Evolutionary conservation across 23 tunicate genomes (phyloP), one percentile per base, ranked within the genome.

Genomic region (Aplidium turbinatum): DNA sequence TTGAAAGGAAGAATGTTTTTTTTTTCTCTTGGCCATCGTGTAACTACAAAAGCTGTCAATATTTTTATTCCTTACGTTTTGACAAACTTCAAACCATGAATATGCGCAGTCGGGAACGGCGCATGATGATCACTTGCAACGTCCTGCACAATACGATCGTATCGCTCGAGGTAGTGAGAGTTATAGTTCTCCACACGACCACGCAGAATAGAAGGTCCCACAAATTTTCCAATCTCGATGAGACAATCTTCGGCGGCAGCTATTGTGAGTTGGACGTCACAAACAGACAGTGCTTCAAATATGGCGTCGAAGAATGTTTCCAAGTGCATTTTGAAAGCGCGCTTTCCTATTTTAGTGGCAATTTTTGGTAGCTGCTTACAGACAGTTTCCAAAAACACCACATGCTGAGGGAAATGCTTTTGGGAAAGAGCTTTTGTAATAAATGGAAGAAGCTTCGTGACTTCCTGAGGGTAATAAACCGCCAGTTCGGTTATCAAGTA

Each of bases 161-260:
- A 73, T 11, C n/a, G 60, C 24, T 24, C 53, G 20, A 82, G 31
- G 33, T 52, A 63, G 1, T 9, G 6, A 0, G 69, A 46, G 47
- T 72, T 78, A 35, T 60, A 66, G 58, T 58, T 81, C 58, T 93
- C 98, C 0, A 85, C 67, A 35, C 98, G 65, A 0, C 98, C 98
- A 51, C 80, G 70, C 52, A 93, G 51, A 36, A 93, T 93, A 21
- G 74, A 48, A 0, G 76, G 77, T 6, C 98, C 98, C 0, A 93
- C 58, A 70, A 93, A 80, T 27, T 63, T 81, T 9, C 89, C 80
- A 21, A 93, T 79, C 18, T 76, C 33, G 13, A 62, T 27, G 1
- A 93, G 58, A 45, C 98, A 93, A 35, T 93, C 90, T 77, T 93
- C 94, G 1, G 84, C 98, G 11, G 98, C 89, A 3, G 84, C 83